Base-by-base conservation (phyloP, 37 sponge, comb jelly and placozoan species). In the Chondrilla cf. caribensis region DNA sequence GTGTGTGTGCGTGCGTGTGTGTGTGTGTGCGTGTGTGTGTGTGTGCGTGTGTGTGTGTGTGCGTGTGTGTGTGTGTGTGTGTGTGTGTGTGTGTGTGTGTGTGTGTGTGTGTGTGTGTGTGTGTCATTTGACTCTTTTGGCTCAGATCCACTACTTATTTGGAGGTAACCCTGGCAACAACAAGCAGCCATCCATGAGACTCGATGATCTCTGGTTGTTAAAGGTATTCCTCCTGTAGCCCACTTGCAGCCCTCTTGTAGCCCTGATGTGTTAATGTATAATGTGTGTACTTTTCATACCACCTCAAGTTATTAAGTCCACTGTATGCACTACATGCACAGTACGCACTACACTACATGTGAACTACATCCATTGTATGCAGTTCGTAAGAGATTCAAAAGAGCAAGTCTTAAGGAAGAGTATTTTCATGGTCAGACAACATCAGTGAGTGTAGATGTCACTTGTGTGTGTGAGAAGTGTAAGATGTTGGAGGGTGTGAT, bases 71-170 rank as follows among this genome's bases (percentile, higher is more conserved):
- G 29, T 62, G 29, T n/a, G 64, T 7, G 25, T 15, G 64, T 62
- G 64, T n/a, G 25, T 81, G 67, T 81, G 82, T 81, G 29, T 28
- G 29, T 28, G 25, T 15, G 29, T 62, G 29, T 62, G 29, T 62
- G 25, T 62, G 29, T 62, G 29, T 62, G 64, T 62, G 67, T 31
- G 43, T 60, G 2, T 65, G 43, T 81, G 51, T 47, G 51, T 47
- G 51, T 47, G 51, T 47, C n/a, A n/a, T n/a, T n/a, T n/a, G n/a
- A n/a, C n/a, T n/a, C n/a, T n/a, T n/a, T n/a, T n/a, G n/a, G n/a
- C n/a, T 19, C 65, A 84, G 85, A 51, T 78, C 32, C 90, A 93
- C 62, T 93, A 90, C 90, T 59, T 93, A 84, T 93, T 90, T 85
- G 94, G 90, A 33, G 94, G 94, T 36, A 84, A 90, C 78, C 86